Base-by-base conservation (phyloP, 1,140 invertebrate species). In the Bactericera cockerelli region DNA sequence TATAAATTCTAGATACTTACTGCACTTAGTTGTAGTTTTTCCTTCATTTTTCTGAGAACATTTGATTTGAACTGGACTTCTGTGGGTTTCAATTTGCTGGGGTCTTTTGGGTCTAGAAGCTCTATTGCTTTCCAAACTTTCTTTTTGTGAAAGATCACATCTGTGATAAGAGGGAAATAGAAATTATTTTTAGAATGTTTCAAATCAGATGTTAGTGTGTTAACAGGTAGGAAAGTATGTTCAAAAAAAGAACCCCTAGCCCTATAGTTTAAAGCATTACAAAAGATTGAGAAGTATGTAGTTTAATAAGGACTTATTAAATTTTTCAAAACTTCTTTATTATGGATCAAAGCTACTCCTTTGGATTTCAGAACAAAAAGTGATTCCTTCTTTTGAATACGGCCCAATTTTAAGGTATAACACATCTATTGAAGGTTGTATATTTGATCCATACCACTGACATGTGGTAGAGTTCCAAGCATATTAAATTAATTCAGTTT, bases 61-160 rank as follows among this genome's bases (percentile, higher is more conserved):
- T 49, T 49, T 3, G 42, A 4, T 22, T 49, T 49, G 42, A 49
- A 6, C 19, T 19, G 22, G 22, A 8, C 22, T 19, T 19, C 22
- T 6, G 42, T 19, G 4, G 19, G 42, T 10, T 49, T 49, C n/a
- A 22, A 19, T 49, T 22, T 49, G 42, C 19, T 22, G 3, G 42
- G 22, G n/a, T 49, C 42, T 10, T 4, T 16, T 19, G 42, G 42
- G n/a, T 49, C 42, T 19, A 49, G n/a, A 19, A 49, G 42, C 42
- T 49, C 42, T 4, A 49, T 22, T 4, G 42, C 19, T n/a, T 49
- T 16, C 42, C 42, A 49, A 6, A n/a, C n/a, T 49, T 22, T 49
- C 42, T 49, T 49, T 16, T 49, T 49, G 22, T 49, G 42, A 6
- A 49, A 49, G 42, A 49, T 49, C 19, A 49, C 42, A 49, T 49